Evolutionary conservation across 2,797 vertebrate genomes (phyloP).

Genomic region (Distichodus sexfasciatus): DNA sequence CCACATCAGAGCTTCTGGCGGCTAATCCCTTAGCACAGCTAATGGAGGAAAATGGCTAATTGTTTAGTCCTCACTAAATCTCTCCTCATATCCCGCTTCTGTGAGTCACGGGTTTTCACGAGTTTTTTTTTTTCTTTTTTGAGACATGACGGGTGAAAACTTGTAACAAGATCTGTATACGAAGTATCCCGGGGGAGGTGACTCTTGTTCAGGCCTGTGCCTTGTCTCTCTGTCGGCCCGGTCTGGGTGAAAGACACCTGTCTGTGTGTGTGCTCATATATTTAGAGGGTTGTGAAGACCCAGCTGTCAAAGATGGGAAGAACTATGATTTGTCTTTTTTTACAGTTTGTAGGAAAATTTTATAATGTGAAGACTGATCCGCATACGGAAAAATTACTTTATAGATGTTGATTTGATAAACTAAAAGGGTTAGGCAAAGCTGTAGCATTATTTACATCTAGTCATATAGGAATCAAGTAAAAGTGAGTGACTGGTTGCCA

Average conservation of each 20-base stretch:
- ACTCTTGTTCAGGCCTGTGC: slow-evolving; percentile 43
- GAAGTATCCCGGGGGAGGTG: slow-evolving; percentile 21
- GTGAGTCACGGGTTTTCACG: background rate
- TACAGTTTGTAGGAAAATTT: no score
- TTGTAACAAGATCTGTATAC: slow-evolving; percentile 46
- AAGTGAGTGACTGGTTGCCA: no score
- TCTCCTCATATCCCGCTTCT: background rate
- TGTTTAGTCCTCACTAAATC: slow-evolving; percentile 17
- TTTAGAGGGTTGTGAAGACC: no score
- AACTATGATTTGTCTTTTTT: no score
- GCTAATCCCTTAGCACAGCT: slow-evolving; percentile 5
- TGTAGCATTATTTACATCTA: no score
- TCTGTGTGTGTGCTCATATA: no score
- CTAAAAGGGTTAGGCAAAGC: no score
- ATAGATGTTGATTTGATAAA: no score
- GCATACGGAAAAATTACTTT: no score
- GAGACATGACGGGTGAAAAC: background rate
- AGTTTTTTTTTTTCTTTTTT: background rate
- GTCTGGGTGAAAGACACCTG: slow-evolving; percentile 42
- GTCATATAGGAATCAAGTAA: no score
- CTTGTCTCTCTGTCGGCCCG: slow-evolving; percentile 43
- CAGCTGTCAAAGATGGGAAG: no score
- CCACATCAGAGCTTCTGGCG: background rate
- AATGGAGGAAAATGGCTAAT: slow-evolving; percentile 18
- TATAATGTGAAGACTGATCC: no score